phyloP scores from a whole-genome alignment of 2,113 vertebrate species.

The Centropus unirufus region DNA sequence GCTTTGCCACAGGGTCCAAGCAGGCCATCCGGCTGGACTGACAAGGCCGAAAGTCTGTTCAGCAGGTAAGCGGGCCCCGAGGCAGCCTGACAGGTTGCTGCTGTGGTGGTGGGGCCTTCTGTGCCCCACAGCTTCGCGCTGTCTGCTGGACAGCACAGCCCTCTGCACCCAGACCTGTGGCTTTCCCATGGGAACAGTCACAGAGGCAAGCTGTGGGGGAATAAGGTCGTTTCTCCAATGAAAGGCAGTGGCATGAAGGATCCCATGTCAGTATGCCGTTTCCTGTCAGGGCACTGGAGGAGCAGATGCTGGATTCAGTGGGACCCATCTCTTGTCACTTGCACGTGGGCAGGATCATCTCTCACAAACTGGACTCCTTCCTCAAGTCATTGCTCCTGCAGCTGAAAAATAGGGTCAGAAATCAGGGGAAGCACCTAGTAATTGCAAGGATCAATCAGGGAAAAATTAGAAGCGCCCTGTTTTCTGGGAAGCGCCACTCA shows the following conservation, averaged over 20 bases:
- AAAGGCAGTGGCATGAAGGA: not conserved
- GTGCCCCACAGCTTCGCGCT: not conserved
- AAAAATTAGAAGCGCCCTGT: not conserved
- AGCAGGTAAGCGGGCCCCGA: not conserved
- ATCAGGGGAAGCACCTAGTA: not conserved
- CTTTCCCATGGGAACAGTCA: not conserved
- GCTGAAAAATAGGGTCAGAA: not conserved
- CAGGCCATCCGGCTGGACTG: not conserved
- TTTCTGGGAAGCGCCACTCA: not conserved
- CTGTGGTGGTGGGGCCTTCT: not conserved
- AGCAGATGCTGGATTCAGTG: not conserved
- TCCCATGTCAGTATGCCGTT: fast-evolving
- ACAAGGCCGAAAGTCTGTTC: not conserved
- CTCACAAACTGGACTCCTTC: not conserved
- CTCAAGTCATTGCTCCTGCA: not conserved
- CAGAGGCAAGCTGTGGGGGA: not conserved
- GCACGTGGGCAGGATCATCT: fast-evolving
- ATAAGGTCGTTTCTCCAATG: not conserved
- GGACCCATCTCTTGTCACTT: not conserved
- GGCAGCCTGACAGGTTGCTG: not conserved
- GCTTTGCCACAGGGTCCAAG: not conserved
- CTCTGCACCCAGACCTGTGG: not conserved
- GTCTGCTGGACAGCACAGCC: not conserved
- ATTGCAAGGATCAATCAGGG: not conserved
- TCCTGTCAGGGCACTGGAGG: not conserved